phyloP scores from a whole-genome alignment of 2,113 vertebrate species.

The Neogobius melanostomus region DNA sequence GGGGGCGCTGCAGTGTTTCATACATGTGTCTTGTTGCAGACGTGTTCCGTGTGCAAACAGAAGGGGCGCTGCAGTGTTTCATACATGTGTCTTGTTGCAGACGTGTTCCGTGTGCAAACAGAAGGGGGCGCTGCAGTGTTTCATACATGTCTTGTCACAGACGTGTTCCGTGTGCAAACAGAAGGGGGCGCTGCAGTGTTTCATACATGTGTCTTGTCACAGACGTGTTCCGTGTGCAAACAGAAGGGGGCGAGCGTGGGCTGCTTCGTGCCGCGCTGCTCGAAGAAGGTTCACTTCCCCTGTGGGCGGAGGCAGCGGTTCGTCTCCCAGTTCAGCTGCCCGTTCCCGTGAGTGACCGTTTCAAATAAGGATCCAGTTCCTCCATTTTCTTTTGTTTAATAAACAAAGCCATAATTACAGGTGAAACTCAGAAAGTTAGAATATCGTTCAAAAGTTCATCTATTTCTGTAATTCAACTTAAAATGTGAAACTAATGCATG shows the following conservation, averaged over 20 bases:
- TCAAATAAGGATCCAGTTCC: neutral
- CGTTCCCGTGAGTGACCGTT: slow-evolving; percentile 84
- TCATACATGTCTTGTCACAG: slow-evolving; percentile 59
- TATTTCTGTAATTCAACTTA: too few relatives aligned
- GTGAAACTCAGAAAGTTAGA: too few relatives aligned
- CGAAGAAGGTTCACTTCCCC: slow-evolving; percentile 88
- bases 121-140: slow-evolving; percentile 76
- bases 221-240: slow-evolving; percentile 87
- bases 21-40: slow-evolving; percentile 66
- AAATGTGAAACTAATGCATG: too few relatives aligned
- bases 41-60: slow-evolving; percentile 84
- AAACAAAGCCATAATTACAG: too few relatives aligned
- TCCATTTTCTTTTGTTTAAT: too few relatives aligned
- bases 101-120: slow-evolving; percentile 84
- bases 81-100: too few relatives aligned
- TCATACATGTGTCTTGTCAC: neutral
- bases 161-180: slow-evolving; percentile 84
- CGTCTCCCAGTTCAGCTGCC: slow-evolving; percentile 88
- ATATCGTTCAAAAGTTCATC: too few relatives aligned
- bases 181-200: slow-evolving; percentile 75
- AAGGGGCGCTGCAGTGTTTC: slow-evolving; percentile 87
- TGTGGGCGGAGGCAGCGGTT: slow-evolving; percentile 85
- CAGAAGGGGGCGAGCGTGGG: slow-evolving; percentile 90
- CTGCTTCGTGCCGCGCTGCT: slow-evolving; percentile 84
- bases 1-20: slow-evolving; percentile 72